Conservation (phyloP, 2,888 invertebrate species). For the Caenorhabditis uteleia region DNA sequence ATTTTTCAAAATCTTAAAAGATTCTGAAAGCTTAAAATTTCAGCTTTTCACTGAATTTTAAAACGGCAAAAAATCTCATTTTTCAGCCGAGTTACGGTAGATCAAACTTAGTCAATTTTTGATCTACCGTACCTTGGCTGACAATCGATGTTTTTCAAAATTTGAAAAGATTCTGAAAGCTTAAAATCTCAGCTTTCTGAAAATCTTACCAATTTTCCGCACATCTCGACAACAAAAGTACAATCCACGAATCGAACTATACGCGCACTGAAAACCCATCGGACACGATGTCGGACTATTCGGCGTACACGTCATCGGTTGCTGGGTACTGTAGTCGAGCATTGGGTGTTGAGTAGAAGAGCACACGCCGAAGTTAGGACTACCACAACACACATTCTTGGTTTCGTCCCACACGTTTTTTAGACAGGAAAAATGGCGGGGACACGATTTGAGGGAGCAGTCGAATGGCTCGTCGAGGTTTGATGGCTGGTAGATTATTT, state of each 20-base stretch:
- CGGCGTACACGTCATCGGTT: conserved; percentile 54
- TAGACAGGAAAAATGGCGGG: conserved; percentile 52
- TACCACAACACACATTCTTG: conserved; percentile 58
- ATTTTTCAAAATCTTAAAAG: too few species aligned
- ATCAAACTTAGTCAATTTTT: too few species aligned
- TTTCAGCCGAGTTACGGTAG: too few species aligned
- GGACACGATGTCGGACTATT: conserved; percentile 51
- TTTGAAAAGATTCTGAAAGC: too few species aligned
- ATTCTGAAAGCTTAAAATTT: too few species aligned
- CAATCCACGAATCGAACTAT: conserved; percentile 49
- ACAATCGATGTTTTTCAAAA: too few species aligned
- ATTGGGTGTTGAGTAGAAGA: conserved; percentile 53
- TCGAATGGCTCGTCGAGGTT: conserved; percentile 54
- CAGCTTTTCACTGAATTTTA: too few species aligned
- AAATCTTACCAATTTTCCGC: conserved; percentile 10
- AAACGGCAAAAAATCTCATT: too few species aligned
- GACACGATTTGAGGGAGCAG: conserved; percentile 55
- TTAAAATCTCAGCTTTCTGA: too few species aligned
- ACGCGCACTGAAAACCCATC: conserved; percentile 51
- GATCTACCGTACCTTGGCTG: too few species aligned
- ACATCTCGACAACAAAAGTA: conserved; percentile 59
- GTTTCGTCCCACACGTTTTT: conserved; percentile 48
- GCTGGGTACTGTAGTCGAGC: conserved; percentile 50
- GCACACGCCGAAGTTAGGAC: conserved; percentile 52
- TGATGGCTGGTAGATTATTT: conserved; percentile 54